A percentile compares a stretch with the other conserved stretches of the same genome.
Conservation (phyloP, 2,113 vertebrate genomes). For the Crotophaga sulcirostris region DNA sequence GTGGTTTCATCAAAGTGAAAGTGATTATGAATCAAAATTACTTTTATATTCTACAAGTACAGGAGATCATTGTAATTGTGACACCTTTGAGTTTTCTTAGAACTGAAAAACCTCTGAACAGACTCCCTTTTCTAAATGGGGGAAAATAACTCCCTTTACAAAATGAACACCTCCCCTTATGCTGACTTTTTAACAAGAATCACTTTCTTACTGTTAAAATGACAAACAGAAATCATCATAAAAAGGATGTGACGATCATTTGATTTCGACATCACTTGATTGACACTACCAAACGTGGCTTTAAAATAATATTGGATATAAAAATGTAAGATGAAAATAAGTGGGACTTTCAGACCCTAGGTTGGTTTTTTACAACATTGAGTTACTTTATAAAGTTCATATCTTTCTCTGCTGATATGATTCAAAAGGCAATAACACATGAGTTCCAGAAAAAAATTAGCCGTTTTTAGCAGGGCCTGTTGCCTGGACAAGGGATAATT, state of each 20-base stretch:
- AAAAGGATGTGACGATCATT: conserved; percentile 17
- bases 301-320: conserved; percentile 51
- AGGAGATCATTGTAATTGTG: conserved; percentile 18
- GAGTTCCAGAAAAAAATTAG: neutral
- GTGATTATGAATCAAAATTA: neutral
- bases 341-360: neutral
- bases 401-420: neutral
- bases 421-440: neutral
- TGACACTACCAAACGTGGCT: conserved; percentile 61
- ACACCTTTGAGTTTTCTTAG: neutral
- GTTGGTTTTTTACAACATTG: neutral
- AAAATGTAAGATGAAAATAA: conserved; percentile 63
- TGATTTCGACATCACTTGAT: conserved; percentile 21
- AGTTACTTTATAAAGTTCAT: neutral
- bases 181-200: neutral
- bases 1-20: neutral
- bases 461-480: no score
- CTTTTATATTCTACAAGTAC: neutral
- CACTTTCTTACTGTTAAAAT: conserved; percentile 48
- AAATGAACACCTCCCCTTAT: neutral
- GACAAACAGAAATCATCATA: conserved; percentile 44
- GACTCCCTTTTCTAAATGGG: conserved; percentile 3
- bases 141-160: neutral
- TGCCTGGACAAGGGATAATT: no score
- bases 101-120: conserved; percentile 26